Evolutionary conservation across 2,113 vertebrate species (phyloP), one percentile per base, ranked within the genome.

Genomic region (Leucopsar rothschildi): DNA sequence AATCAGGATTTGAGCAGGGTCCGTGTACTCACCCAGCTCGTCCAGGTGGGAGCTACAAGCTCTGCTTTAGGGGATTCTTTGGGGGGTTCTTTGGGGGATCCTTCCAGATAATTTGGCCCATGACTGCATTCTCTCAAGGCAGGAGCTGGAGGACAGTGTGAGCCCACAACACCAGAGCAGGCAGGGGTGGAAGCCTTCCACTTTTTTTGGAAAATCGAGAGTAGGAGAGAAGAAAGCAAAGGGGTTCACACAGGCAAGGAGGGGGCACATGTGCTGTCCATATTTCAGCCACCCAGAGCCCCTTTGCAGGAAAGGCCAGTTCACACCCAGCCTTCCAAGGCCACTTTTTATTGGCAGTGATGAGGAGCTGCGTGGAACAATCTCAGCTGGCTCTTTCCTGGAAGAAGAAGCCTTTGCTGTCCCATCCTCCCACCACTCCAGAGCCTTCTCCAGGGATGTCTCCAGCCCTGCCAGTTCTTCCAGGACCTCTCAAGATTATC

Each of bases 51-150:
- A 53, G 33, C 5, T 19, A 22, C 1, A 2, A 50, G 52, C 12
- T 39, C 31, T 29, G 66, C 42, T 44, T n/a, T 1, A 11, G 40
- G 45, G 55, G n/a, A 22, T 6, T 11, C 52, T 28, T 42, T 42
- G 40, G 40, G 40, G 40, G 40, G 15, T 40, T 40, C 42, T 28
- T 40, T 40, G 40, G 40, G 40, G 40, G 40, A 42, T 42, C 44
- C 10, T 22, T 31, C 15, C 47, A 18, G n/a, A 27, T 3, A 6
- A 33, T 37, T 64, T 12, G 11, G 10, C 10, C 21, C 3, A 11
- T 4, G 20, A 1, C 31, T 39, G 23, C 1, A 0, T 64, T 64
- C 40, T 10, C 13, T 3, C 1, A 0, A 45, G n/a, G 31, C 19
- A 17, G 8, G 28, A 83, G 45, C 39, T 27, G 78, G 11, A 39